Conservation (phyloP, 2,113 vertebrate genomes). For the Triplophysa dalaica region DNA sequence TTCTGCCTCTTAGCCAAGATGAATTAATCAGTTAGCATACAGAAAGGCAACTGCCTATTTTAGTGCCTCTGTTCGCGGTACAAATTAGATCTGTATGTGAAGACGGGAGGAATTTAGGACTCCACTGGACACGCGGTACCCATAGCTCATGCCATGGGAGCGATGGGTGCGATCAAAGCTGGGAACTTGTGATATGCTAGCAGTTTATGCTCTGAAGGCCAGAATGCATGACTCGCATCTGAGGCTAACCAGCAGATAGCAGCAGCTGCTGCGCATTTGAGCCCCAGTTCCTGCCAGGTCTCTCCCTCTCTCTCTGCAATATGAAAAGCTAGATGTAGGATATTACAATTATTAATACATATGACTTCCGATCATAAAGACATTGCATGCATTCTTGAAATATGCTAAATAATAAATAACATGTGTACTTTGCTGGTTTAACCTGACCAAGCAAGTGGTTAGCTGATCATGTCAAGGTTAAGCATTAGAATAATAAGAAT, state of each 20-base stretch:
- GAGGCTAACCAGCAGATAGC: constrained; percentile 54
- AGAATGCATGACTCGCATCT: constrained; percentile 21
- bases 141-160: not conserved
- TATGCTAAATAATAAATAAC: too few relatives aligned
- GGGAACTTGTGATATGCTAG: not conserved
- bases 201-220: not conserved
- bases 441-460: too few relatives aligned
- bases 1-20: constrained; percentile 31
- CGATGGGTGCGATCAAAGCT: not conserved
- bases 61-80: constrained; percentile 6
- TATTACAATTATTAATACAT: not conserved
- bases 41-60: constrained; percentile 33
- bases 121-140: not conserved
- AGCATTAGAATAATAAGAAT: too few relatives aligned
- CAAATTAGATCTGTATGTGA: constrained; percentile 36
- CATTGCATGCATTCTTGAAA: not conserved
- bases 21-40: constrained; percentile 47
- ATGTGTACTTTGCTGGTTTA: too few relatives aligned
- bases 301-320: not conserved
- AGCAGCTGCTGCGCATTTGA: constrained; percentile 47
- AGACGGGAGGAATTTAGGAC: constrained; percentile 33
- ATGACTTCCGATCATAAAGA: not conserved
- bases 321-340: not conserved
- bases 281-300: not conserved
- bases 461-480: too few relatives aligned